Percentiles rank a stretch among this genome's conserved stretches.
These are phyloP conservation scores for Troides helena DNA, from an alignment of 2,888 invertebrate genomes.

Conservation along the genomic window DNA sequence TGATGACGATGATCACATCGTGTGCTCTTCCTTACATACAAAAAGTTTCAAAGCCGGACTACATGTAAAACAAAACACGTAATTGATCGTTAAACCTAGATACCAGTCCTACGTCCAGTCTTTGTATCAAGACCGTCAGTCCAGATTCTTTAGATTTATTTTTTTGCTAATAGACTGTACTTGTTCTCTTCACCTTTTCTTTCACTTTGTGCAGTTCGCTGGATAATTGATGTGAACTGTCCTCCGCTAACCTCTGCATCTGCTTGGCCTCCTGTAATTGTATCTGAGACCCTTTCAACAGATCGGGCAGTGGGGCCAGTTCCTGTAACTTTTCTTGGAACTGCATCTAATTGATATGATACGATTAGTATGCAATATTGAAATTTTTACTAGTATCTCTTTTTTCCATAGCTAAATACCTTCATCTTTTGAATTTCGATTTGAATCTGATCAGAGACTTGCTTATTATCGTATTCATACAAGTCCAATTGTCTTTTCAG, in stretches of 20 bases:
- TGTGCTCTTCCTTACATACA: no score
- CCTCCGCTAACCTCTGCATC: slow-evolving; percentile 64
- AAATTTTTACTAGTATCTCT: background rate
- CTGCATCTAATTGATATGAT: slow-evolving; percentile 53
- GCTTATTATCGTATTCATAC: slow-evolving; percentile 65
- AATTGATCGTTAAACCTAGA: no score
- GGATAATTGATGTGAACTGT: slow-evolving; percentile 57
- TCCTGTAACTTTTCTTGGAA: slow-evolving; percentile 72
- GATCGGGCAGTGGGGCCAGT: slow-evolving; percentile 63
- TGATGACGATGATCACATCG: no score
- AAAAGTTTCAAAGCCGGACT: no score
- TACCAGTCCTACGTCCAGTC: no score
- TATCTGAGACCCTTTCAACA: slow-evolving; percentile 66
- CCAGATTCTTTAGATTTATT: no score
- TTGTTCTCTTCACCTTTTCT: slow-evolving; percentile 56
- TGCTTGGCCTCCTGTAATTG: slow-evolving; percentile 68
- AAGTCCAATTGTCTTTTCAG: slow-evolving; percentile 59
- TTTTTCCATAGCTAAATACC: slow-evolving; percentile 39
- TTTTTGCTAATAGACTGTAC: background rate
- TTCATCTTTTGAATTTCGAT: slow-evolving; percentile 73
- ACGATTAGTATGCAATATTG: background rate
- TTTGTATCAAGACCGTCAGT: no score
- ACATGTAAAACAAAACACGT: no score
- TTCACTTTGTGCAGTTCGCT: slow-evolving; percentile 61
- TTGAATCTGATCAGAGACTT: slow-evolving; percentile 70